Evolutionary conservation across 2,113 vertebrate species (phyloP).

Genomic region (Tupaia chinensis): DNA sequence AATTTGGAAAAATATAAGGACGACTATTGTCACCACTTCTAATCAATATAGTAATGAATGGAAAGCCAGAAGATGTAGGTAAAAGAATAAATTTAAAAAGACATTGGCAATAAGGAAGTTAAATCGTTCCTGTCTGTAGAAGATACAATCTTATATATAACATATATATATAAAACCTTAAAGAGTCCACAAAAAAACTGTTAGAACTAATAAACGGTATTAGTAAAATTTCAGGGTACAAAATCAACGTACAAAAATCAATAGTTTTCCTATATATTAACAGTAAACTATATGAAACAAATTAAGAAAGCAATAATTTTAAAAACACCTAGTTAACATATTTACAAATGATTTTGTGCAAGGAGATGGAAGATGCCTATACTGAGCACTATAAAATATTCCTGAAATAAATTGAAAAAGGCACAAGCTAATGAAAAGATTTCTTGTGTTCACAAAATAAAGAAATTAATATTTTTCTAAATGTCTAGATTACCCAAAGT

Average conservation of each 20-base stretch:
- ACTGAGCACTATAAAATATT: not conserved
- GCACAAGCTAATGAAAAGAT: not conserved
- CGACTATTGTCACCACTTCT: not conserved
- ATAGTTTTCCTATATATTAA: not conserved
- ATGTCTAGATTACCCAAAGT: not conserved
- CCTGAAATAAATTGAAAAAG: not conserved
- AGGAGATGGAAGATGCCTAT: not conserved
- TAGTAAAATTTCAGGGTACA: not conserved
- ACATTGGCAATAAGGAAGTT: not conserved
- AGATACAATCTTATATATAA: not conserved
- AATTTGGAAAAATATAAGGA: too few species aligned
- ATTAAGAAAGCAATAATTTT: not conserved
- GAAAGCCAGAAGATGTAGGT: not conserved
- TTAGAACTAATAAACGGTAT: not conserved
- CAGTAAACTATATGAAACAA: not conserved
- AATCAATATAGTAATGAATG: not conserved
- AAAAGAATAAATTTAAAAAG: not conserved
- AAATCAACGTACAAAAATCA: not conserved
- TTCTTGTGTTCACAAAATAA: not conserved
- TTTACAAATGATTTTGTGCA: not conserved
- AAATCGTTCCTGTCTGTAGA: not conserved
- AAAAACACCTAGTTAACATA: not conserved
- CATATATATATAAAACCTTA: not conserved
- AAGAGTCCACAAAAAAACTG: not conserved
- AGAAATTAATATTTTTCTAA: not conserved